These are phyloP conservation scores for Oscheius sp. DNA, from an alignment of 1,140 invertebrate species.

Conservation along the genomic window DNA sequence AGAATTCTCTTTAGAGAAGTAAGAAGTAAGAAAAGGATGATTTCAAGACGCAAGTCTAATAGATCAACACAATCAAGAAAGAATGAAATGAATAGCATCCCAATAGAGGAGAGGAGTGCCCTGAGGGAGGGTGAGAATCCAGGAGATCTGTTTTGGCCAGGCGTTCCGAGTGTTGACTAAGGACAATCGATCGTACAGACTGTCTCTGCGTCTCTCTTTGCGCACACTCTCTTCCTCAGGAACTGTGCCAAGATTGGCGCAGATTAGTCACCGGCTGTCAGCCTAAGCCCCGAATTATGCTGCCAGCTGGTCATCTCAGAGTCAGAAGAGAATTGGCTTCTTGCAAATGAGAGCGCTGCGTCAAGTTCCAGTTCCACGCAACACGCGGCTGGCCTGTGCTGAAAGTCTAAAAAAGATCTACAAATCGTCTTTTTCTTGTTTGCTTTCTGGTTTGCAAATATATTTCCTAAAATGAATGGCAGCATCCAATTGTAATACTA, in stretches of 20 bases:
- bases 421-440: no score
- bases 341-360: no score
- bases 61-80: neutral
- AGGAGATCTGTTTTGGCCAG: neutral
- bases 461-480: no score
- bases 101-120: neutral
- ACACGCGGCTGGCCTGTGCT: neutral
- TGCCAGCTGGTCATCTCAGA: slow-evolving; percentile 1
- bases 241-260: slow-evolving; percentile 7
- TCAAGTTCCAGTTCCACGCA: neutral
- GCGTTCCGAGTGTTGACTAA: neutral
- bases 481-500: no score
- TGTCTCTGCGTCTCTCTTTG: neutral
- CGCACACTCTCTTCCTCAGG: neutral
- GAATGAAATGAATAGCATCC: no score
- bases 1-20: no score
- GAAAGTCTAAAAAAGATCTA: no score
- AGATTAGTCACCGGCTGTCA: slow-evolving; percentile 11
- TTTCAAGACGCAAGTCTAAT: neutral
- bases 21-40: neutral
- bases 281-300: neutral
- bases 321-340: no score
- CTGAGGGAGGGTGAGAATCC: neutral
- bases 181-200: slow-evolving; percentile 9
- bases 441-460: no score